Conservation (phyloP, 1,140 invertebrate species). For the Orchesella cincta region DNA sequence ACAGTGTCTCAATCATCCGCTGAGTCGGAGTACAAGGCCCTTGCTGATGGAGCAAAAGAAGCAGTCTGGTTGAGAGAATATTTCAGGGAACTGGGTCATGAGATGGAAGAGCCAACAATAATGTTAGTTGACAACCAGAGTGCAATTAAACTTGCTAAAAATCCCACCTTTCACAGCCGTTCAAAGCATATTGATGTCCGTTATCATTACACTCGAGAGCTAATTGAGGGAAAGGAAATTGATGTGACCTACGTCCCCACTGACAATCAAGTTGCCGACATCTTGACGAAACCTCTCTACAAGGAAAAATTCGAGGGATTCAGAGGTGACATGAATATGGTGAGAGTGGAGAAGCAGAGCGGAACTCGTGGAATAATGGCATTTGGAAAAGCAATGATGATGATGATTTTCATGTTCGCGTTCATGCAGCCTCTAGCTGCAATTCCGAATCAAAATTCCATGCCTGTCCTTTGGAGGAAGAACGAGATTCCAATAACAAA, state of each 20-base stretch:
- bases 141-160: conserved; percentile 53
- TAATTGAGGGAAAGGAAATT: conserved; percentile 50
- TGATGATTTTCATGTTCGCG: neutral
- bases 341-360: conserved; percentile 40
- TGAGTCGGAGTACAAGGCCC: conserved; percentile 55
- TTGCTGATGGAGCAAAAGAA: conserved; percentile 46
- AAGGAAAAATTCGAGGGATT: conserved; percentile 18
- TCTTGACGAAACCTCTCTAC: conserved; percentile 54
- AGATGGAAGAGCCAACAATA: conserved; percentile 38
- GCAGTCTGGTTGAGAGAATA: conserved; percentile 52
- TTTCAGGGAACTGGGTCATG: conserved; percentile 48
- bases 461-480: conserved; percentile 37
- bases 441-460: neutral
- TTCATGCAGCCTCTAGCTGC: neutral
- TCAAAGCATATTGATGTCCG: conserved; percentile 56
- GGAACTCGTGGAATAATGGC: conserved; percentile 54
- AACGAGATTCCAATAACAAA: conserved; percentile 27
- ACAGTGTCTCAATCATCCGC: conserved; percentile 53
- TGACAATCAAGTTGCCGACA: conserved; percentile 53
- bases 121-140: conserved; percentile 52
- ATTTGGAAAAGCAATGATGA: conserved; percentile 39
- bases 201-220: conserved; percentile 55
- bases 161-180: conserved; percentile 55
- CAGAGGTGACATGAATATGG: no score
- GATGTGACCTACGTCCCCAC: conserved; percentile 49